Evolutionary conservation across 2,113 vertebrate genomes (phyloP).

Genomic region (Chloroceryle aenea): DNA sequence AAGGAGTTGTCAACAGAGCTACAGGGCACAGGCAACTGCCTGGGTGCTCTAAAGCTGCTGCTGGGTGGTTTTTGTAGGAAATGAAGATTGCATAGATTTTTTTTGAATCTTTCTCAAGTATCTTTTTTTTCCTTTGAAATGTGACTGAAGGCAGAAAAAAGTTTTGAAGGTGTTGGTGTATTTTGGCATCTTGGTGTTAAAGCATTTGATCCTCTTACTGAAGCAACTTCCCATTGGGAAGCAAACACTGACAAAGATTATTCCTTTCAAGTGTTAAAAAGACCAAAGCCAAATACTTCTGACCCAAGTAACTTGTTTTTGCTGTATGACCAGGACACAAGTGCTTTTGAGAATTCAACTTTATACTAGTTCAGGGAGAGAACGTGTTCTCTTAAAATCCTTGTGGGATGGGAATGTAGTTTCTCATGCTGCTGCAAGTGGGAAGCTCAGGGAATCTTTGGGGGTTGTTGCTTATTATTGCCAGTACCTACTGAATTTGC

Average conservation of each 20-base stretch:
- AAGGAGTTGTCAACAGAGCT: background rate
- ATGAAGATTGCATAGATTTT: background rate
- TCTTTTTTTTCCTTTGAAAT: background rate
- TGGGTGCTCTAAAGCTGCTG: background rate
- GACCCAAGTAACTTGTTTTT: background rate
- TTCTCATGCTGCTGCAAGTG: slow-evolving; percentile 48
- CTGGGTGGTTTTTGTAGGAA: background rate
- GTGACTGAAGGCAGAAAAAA: background rate
- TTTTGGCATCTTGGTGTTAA: background rate
- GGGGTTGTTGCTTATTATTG: slow-evolving; percentile 24
- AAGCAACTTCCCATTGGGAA: background rate
- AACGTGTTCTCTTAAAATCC: slow-evolving; percentile 22
- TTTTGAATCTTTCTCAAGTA: background rate
- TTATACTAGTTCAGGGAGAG: background rate
- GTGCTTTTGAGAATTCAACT: slow-evolving; percentile 44
- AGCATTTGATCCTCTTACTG: background rate
- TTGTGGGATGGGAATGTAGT: slow-evolving; percentile 51
- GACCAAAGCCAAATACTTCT: background rate
- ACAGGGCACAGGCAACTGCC: background rate
- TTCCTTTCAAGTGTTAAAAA: background rate
- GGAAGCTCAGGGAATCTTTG: slow-evolving; percentile 27
- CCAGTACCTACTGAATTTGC: slow-evolving; percentile 4
- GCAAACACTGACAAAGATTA: background rate
- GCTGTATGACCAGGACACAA: background rate
- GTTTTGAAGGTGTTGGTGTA: background rate